Base-by-base conservation (phyloP, 2,797 vertebrate species). In the Spheniscus humboldti region DNA sequence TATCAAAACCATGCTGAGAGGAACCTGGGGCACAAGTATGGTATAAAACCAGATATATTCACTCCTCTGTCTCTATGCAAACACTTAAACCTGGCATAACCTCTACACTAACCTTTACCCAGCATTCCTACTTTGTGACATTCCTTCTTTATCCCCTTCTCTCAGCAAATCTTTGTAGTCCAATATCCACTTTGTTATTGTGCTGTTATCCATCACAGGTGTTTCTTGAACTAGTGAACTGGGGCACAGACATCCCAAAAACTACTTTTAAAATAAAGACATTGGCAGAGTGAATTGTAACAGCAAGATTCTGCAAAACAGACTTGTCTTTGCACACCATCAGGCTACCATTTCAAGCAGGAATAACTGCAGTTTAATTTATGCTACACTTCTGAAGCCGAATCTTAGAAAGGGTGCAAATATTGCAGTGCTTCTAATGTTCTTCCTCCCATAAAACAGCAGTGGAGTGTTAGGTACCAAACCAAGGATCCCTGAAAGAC, bases 111-210 rank as follows among this genome's bases (percentile, higher is more conserved):
- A 59, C 50, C 57, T 87, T 75, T 60, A 77, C 33, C 41, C 53
- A 72, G 75, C 72, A 91, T 77, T 94, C 88, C 78, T 74, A 19
- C 52, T 79, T 50, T 53, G 25, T 80, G 60, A 79, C 80, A 93
- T 95, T 93, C 94, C 71, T 93, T 48, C 81, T 74, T 92, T 79
- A 96, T 96, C 88, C 71, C 30, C 50, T 76, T 66, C 45, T 77
- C 66, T 72, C 90, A 31, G 52, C 50, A 78, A 55, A 78, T 31
- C 60, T 66, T 60, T 74, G 39, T 60, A 45, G 55, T 84, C 20
- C 45, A 59, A 69, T 22, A 90, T 52, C 80, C 63, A 31, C 48
- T 74, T 59, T 43, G 22, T 72, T 91, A 86, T 84, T 74, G 31
- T 9, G 1, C 66, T 81, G 22, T 84, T 92, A 94, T 77, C 69